phyloP scores from a whole-genome alignment of 1,140 invertebrate genomes.

The Drosophila tristis region DNA sequence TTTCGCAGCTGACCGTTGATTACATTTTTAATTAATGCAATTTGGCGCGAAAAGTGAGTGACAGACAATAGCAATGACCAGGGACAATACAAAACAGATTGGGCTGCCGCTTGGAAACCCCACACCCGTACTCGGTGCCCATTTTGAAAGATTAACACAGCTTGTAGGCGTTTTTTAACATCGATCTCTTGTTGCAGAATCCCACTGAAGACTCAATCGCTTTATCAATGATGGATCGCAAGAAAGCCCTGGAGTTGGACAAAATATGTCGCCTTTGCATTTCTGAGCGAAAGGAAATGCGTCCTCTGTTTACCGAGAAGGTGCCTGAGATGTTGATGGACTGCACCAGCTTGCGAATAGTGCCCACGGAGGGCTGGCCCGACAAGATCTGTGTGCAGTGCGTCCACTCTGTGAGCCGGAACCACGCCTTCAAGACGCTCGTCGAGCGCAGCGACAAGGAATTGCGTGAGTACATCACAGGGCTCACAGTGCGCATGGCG shows the following conservation, averaged over 20 bases:
- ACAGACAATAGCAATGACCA: no score
- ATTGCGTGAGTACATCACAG: constrained; percentile 83
- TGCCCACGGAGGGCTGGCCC: constrained; percentile 86
- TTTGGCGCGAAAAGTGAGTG: constrained; percentile 23
- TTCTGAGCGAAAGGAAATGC: constrained; percentile 87
- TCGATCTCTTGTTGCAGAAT: constrained; percentile 4
- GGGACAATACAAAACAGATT: no score
- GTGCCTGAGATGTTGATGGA: constrained; percentile 87
- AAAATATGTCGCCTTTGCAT: constrained; percentile 87
- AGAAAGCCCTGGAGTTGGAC: constrained; percentile 84
- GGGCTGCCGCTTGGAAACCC: no score
- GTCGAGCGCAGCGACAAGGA: constrained; percentile 86
- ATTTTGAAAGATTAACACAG: not conserved
- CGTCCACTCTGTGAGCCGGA: constrained; percentile 86
- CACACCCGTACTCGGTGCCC: not conserved
- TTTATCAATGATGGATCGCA: constrained; percentile 70
- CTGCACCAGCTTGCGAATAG: constrained; percentile 86
- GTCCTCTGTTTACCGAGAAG: constrained; percentile 86
- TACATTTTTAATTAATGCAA: constrained; percentile 10
- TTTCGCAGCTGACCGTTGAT: constrained; percentile 3
- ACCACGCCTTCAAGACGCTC: constrained; percentile 86
- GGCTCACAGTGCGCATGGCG: constrained; percentile 64
- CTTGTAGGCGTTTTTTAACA: not conserved
- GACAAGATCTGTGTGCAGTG: constrained; percentile 86
- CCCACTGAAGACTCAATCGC: constrained; percentile 8